These are phyloP conservation scores for Mantis religiosa DNA, from an alignment of 2,888 invertebrate genomes.

Conservation along the genomic window DNA sequence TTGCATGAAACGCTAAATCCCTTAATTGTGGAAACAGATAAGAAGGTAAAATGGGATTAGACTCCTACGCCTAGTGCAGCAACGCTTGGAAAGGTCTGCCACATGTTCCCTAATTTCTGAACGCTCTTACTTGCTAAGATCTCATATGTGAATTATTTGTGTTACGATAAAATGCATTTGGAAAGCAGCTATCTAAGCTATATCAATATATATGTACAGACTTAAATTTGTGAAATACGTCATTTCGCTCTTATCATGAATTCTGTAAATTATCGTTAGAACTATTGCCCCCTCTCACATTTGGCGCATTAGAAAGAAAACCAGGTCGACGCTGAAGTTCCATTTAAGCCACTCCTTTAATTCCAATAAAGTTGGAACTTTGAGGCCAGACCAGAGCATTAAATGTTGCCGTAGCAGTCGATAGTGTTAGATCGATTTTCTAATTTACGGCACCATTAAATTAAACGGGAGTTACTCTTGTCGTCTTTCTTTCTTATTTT, in stretches of 20 bases:
- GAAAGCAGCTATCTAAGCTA: too few species aligned
- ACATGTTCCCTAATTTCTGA: too few species aligned
- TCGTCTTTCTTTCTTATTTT: background rate
- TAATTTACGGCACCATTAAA: slow-evolving; percentile 46
- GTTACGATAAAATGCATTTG: too few species aligned
- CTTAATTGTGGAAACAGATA: too few species aligned
- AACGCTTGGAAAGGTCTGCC: too few species aligned
- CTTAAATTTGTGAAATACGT: background rate
- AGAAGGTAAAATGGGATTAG: too few species aligned
- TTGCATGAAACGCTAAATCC: too few species aligned
- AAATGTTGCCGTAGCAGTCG: slow-evolving; percentile 33
- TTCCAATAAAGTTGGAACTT: slow-evolving; percentile 16
- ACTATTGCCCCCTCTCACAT: background rate
- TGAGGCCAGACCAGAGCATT: slow-evolving; percentile 8
- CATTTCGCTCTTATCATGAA: background rate
- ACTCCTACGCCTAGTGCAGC: too few species aligned
- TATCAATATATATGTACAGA: background rate
- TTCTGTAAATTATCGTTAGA: background rate
- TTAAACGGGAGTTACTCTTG: slow-evolving; percentile 43
- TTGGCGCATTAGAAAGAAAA: background rate
- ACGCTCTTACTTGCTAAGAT: too few species aligned
- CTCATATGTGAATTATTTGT: too few species aligned
- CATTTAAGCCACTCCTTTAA: background rate
- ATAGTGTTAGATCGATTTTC: slow-evolving; percentile 43
- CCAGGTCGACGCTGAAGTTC: background rate